These are phyloP conservation scores for Listronotus bonariensis DNA, from an alignment of 1,140 invertebrate genomes.

Conservation along the genomic window DNA sequence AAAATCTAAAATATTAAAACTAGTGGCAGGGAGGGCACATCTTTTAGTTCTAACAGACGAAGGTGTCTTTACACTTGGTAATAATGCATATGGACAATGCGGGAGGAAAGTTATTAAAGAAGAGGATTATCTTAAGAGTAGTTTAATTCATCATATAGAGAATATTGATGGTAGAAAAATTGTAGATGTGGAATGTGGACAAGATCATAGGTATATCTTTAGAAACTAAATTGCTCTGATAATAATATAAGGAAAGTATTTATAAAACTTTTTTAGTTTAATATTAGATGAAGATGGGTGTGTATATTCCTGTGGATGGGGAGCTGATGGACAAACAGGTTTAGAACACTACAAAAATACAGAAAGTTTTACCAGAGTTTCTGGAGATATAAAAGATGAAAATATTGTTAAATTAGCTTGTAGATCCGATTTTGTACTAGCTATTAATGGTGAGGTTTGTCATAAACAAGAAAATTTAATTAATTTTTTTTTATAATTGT, in stretches of 20 bases:
- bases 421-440: slow-evolving; percentile 85
- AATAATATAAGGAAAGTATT: neutral
- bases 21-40: slow-evolving; percentile 88
- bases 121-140: slow-evolving; percentile 74
- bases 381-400: slow-evolving; percentile 83
- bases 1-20: slow-evolving; percentile 60
- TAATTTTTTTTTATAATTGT: no score
- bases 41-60: slow-evolving; percentile 78
- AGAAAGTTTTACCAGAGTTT: slow-evolving; percentile 64
- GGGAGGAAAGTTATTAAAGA: slow-evolving; percentile 78
- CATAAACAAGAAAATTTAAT: neutral
- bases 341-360: slow-evolving; percentile 71
- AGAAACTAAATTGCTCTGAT: neutral
- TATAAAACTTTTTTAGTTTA: slow-evolving; percentile 61
- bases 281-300: slow-evolving; percentile 79
- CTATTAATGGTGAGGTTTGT: slow-evolving; percentile 73
- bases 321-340: slow-evolving; percentile 94
- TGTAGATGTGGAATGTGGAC: slow-evolving; percentile 78
- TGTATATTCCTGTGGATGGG: slow-evolving; percentile 90
- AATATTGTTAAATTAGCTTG: slow-evolving; percentile 82
- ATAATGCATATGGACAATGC: slow-evolving; percentile 95
- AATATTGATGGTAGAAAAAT: slow-evolving; percentile 68
- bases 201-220: slow-evolving; percentile 75
- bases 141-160: slow-evolving; percentile 68
- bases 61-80: slow-evolving; percentile 85